phyloP scores from a whole-genome alignment of 1,140 invertebrate genomes.

The Hermetia illucens region DNA sequence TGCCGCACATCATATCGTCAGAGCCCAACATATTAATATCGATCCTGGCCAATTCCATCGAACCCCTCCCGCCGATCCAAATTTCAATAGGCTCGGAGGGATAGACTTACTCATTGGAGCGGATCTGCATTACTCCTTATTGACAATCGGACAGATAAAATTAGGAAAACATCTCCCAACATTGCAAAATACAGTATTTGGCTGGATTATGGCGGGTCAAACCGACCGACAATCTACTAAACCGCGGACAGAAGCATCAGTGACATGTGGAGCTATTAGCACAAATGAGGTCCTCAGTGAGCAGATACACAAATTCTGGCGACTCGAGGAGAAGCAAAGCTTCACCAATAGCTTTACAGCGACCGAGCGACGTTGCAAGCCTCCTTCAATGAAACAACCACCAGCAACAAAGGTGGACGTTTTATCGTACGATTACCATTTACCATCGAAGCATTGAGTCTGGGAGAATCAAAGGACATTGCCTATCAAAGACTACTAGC shows the following conservation, averaged over 20 bases:
- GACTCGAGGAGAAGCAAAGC: constrained; percentile 6
- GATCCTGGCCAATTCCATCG: too few species aligned
- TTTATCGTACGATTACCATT: constrained; percentile 20
- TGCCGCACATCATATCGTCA: too few species aligned
- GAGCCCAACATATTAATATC: too few species aligned
- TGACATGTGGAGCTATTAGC: neutral
- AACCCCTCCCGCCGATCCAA: constrained; percentile 15
- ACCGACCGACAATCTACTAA: constrained; percentile 3
- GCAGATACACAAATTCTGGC: constrained; percentile 9
- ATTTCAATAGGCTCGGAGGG: constrained; percentile 8
- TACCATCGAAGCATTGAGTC: constrained; percentile 7
- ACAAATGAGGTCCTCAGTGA: neutral
- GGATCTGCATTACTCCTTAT: constrained; percentile 9
- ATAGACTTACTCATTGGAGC: constrained; percentile 18
- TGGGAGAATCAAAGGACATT: constrained; percentile 11
- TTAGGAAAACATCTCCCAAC: constrained; percentile 13
- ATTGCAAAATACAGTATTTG: constrained; percentile 19
- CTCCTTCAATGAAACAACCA: constrained; percentile 2
- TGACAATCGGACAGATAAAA: constrained; percentile 13
- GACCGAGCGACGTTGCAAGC: constrained; percentile 4
- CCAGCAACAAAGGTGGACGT: constrained; percentile 9
- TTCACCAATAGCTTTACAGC: neutral
- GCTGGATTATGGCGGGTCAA: constrained; percentile 21
- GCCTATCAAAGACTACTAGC: constrained; percentile 10
- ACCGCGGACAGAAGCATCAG: neutral